Evolutionary conservation across 2,888 invertebrate genomes (phyloP), one percentile per base, ranked within the genome.

Genomic region (Leucophora obtusa): DNA sequence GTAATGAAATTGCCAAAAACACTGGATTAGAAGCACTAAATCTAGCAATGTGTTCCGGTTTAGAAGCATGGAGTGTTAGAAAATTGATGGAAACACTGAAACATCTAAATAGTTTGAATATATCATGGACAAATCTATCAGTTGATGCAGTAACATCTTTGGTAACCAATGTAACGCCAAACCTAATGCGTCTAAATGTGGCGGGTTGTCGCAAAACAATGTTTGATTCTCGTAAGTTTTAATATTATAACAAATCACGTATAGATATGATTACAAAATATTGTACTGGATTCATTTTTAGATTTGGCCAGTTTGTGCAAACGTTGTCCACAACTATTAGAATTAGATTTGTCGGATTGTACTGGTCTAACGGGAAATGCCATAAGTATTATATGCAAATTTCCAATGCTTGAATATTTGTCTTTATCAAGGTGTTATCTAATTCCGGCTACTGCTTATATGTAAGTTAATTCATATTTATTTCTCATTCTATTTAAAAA

Each of bases 281-380:
- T 1, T 28, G 54, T 66, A 38, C n/a, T 59, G 6, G 1, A 28
- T 28, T 28, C 7, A 28, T 28, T 81, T 77, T 24, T 91, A 97
- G 97, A 95, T 92, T 91, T 97, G 7, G 88, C 90, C 7, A 90
- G 92, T 10, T 90, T 98, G 63, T 93, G 93, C 0, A 85, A 87
- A 14, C 92, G 93, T 7, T 96, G 96, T 87, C 93, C 94, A 0
- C 91, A 93, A 1, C 92, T 98, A 17, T 90, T 94, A 53, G 97
- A 97, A 89, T 91, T 98, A 83, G 98, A 98, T 91, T 88, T 97
- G 75, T 97, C 97, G 18, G 98, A 98, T 91, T 96, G 96, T 85
- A 94, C 95, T 8, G 91, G 92, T 17, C 89, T 98, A 5, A 94
- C 95, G 0, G 92, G 92, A 11, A 90, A 90, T 62, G 90, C 93